phyloP scores from a whole-genome alignment of 23 tunicate species.

The Diplosoma virens region DNA sequence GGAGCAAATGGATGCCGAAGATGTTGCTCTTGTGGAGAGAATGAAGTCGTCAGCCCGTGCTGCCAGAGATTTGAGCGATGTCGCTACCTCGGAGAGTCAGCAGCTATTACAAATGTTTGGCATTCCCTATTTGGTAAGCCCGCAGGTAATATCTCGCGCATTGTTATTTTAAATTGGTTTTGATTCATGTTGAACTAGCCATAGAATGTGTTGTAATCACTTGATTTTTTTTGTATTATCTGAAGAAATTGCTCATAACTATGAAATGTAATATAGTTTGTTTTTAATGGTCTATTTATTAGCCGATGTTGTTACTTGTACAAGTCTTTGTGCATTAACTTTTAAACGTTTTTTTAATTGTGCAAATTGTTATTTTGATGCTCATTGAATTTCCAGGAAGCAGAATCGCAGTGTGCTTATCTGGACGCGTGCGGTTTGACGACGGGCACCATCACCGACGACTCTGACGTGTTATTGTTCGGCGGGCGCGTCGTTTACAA shows the following conservation, averaged over 20 bases:
- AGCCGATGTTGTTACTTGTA: too few species aligned
- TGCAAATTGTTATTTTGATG: too few species aligned
- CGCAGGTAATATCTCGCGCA: constrained; percentile 75
- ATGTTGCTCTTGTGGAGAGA: constrained; percentile 31
- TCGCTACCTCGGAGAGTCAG: constrained; percentile 68
- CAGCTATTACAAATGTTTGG: constrained; percentile 80
- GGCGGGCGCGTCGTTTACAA: constrained; percentile 67
- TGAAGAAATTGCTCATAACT: too few species aligned
- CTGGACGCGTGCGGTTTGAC: constrained; percentile 62
- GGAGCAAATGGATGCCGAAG: constrained; percentile 62
- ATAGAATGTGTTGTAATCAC: too few species aligned
- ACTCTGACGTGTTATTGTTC: constrained; percentile 81
- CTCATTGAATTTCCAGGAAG: too few species aligned
- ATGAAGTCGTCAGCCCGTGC: constrained; percentile 59
- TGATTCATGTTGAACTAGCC: too few species aligned
- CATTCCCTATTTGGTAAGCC: constrained; percentile 75
- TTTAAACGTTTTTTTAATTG: too few species aligned
- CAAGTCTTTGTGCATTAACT: too few species aligned
- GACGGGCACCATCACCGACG: constrained; percentile 87
- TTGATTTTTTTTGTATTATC: too few species aligned
- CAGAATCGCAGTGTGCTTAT: constrained; percentile 94
- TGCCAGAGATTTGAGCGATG: constrained; percentile 52
- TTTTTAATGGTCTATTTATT: too few species aligned
- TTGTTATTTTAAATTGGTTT: too few species aligned
- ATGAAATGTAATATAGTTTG: too few species aligned